Evolutionary conservation across 2,113 vertebrate genomes (phyloP).

Genomic region (Chaetorhynchus papuensis): DNA sequence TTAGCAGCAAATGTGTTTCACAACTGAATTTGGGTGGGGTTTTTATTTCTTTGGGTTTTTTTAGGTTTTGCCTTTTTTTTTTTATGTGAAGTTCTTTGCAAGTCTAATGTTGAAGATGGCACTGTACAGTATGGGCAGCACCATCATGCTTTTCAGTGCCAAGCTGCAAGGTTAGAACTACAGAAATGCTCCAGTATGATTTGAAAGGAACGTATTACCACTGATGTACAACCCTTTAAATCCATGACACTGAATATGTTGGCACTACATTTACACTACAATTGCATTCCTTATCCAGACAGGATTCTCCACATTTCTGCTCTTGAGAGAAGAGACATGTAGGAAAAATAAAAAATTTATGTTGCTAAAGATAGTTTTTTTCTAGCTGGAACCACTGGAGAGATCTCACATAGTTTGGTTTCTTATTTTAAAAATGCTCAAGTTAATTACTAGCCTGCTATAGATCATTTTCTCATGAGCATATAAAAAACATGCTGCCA

Average conservation of each 20-base stretch:
- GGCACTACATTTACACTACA: neutral
- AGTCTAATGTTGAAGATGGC: neutral
- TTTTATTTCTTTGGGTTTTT: neutral
- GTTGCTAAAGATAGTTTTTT: neutral
- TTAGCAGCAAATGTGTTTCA: neutral
- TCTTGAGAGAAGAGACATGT: neutral
- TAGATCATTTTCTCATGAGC: neutral
- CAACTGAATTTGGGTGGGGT: neutral
- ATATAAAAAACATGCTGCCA: neutral
- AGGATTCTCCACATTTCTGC: neutral
- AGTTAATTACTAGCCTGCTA: neutral
- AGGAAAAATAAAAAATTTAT: neutral
- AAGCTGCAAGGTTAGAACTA: neutral
- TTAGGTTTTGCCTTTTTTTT: neutral
- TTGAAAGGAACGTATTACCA: neutral
- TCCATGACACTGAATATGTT: neutral
- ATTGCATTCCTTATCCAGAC: neutral
- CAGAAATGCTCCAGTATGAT: neutral
- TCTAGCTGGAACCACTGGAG: neutral
- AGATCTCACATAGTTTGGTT: neutral
- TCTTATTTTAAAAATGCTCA: neutral
- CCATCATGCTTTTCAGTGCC: neutral
- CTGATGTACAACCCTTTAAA: neutral
- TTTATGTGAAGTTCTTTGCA: neutral
- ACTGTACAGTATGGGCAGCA: neutral